These are phyloP conservation scores for Sesia bembeciformis DNA, from an alignment of 2,888 invertebrate genomes.

Conservation along the genomic window DNA sequence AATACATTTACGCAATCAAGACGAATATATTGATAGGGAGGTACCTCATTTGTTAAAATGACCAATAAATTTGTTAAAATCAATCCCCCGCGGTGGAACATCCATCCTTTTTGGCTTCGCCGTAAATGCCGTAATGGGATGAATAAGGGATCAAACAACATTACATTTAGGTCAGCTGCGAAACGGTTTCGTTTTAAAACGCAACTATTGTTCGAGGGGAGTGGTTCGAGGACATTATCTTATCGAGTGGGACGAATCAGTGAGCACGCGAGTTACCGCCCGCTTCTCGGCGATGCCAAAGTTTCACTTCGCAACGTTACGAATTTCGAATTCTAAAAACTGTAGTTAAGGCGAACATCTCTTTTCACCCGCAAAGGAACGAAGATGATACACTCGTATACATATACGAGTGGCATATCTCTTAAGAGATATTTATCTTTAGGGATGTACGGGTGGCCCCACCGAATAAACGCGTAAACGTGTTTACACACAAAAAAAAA, in stretches of 20 bases:
- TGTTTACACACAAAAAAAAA: too few species aligned
- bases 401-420: too few species aligned
- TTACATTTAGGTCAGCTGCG: neutral
- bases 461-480: too few species aligned
- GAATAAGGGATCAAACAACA: neutral
- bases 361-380: too few species aligned
- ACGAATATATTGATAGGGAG: too few species aligned
- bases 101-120: neutral
- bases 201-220: constrained; percentile 19
- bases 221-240: constrained; percentile 31
- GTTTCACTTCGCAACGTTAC: constrained; percentile 22
- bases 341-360: constrained; percentile 4
- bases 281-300: constrained; percentile 2
- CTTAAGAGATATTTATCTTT: too few species aligned
- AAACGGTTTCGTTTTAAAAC: constrained; percentile 3
- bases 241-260: constrained; percentile 61
- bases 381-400: too few species aligned
- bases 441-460: too few species aligned
- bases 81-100: too few species aligned
- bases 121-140: neutral
- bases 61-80: too few species aligned
- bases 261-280: constrained; percentile 59
- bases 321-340: constrained; percentile 33
- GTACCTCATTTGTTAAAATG: too few species aligned
- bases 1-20: too few species aligned